Conservation (phyloP, 1,140 invertebrate genomes). For the Drosophila pallidifrons region DNA sequence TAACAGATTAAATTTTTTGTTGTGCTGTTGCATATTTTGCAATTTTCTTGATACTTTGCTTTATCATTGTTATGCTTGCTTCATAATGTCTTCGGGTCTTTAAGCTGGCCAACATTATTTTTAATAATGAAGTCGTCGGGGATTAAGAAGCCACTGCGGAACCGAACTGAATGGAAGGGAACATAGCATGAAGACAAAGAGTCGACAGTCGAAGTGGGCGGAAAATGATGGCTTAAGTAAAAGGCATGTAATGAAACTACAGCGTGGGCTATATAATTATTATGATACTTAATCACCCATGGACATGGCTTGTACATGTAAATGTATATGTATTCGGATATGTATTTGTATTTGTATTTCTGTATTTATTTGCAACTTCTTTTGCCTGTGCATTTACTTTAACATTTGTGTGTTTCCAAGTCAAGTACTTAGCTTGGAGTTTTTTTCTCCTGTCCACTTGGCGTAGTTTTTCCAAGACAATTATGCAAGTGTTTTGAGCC, state of each 20-base stretch:
- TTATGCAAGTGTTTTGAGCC: slow-evolving; percentile 59
- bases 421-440: slow-evolving; percentile 5
- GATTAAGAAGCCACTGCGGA: slow-evolving; percentile 2
- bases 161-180: not conserved
- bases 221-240: slow-evolving; percentile 25
- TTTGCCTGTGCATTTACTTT: slow-evolving; percentile 10
- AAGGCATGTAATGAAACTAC: slow-evolving; percentile 38
- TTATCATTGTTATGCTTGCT: slow-evolving; percentile 3
- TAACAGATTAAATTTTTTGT: not conserved
- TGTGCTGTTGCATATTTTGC: slow-evolving; percentile 2
- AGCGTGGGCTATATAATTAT: slow-evolving; percentile 62
- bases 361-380: slow-evolving; percentile 1
- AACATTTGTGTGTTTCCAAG: not conserved
- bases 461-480: slow-evolving; percentile 49
- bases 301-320: slow-evolving; percentile 14
- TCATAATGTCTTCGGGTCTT: slow-evolving; percentile 30
- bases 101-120: slow-evolving; percentile 40
- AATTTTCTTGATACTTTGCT: slow-evolving; percentile 6
- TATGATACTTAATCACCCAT: slow-evolving; percentile 65
- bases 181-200: not conserved
- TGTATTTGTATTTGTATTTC: not conserved
- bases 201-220: slow-evolving; percentile 14
- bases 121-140: slow-evolving; percentile 7
- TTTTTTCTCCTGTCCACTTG: slow-evolving; percentile 8
- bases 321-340: not conserved